Conservation (phyloP, 2,113 vertebrate genomes). For the Arvicanthis niloticus region DNA sequence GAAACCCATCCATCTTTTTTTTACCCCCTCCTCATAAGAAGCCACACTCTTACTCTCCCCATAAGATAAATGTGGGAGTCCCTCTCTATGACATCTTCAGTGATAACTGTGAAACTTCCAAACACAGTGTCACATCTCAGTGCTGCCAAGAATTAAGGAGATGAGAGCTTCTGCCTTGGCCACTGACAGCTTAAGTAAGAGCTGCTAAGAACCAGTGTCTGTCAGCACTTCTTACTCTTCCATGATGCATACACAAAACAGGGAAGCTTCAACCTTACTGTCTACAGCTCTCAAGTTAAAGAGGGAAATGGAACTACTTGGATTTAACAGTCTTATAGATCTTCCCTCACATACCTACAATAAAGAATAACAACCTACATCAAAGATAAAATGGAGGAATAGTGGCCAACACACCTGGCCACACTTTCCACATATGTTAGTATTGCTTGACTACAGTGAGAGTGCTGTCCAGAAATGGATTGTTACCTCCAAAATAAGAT, state of each 20-base stretch:
- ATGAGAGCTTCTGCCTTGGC: background rate
- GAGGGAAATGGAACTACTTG: background rate
- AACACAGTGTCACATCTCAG: background rate
- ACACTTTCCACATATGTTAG: fast-evolving
- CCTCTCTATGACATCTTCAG: background rate
- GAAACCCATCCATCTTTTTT: background rate
- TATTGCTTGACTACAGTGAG: fast-evolving
- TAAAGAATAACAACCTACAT: background rate
- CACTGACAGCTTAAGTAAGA: background rate
- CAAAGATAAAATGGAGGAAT: background rate
- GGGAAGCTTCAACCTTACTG: too few relatives aligned
- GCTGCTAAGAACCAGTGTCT: background rate
- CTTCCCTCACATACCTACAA: background rate
- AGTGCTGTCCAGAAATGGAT: background rate
- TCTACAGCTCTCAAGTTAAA: background rate
- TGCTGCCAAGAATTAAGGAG: background rate
- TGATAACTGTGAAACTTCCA: background rate
- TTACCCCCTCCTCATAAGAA: background rate
- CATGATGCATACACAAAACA: background rate
- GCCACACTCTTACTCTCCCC: background rate
- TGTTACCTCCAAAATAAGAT: background rate
- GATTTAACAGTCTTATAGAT: background rate
- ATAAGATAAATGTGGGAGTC: background rate
- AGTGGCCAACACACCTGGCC: background rate
- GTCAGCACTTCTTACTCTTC: background rate